Evolutionary conservation across 2,113 vertebrate species (phyloP).

Genomic region (Chaetorhynchus papuensis): DNA sequence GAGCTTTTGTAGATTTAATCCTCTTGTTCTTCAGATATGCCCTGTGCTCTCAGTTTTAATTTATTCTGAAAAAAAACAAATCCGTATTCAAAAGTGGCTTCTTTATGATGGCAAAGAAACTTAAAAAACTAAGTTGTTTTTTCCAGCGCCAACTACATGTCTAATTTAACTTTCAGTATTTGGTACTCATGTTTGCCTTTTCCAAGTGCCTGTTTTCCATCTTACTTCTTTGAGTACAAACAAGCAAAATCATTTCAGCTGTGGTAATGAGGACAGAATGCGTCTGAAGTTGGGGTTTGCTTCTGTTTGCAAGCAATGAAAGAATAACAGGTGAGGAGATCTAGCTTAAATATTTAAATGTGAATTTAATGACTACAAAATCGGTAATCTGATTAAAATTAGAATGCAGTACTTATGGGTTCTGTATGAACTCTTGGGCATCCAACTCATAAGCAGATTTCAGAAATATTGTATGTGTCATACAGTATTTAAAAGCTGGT

Average conservation of each 20-base stretch:
- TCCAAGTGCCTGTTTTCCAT: neutral
- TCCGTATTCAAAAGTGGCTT: neutral
- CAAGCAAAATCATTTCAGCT: neutral
- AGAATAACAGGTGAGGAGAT: neutral
- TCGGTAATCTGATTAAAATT: neutral
- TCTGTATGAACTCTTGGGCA: neutral
- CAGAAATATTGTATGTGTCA: neutral
- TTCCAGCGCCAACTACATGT: neutral
- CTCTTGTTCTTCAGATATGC: neutral
- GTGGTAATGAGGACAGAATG: neutral
- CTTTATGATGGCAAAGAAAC: neutral
- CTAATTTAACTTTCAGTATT: neutral
- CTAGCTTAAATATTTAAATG: neutral
- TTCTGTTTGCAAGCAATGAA: neutral
- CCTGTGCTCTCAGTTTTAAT: neutral
- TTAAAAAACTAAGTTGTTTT: neutral
- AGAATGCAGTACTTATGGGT: neutral
- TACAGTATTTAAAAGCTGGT: neutral
- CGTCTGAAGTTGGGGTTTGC: neutral
- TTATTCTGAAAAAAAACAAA: neutral
- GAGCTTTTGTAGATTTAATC: neutral
- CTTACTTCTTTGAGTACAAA: neutral
- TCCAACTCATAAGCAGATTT: neutral
- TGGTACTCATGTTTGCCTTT: neutral
- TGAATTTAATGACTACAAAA: neutral